Conservation (phyloP, 30 jellyfish, hydroid and myxozoan species). For the Cassiopea andromeda region DNA sequence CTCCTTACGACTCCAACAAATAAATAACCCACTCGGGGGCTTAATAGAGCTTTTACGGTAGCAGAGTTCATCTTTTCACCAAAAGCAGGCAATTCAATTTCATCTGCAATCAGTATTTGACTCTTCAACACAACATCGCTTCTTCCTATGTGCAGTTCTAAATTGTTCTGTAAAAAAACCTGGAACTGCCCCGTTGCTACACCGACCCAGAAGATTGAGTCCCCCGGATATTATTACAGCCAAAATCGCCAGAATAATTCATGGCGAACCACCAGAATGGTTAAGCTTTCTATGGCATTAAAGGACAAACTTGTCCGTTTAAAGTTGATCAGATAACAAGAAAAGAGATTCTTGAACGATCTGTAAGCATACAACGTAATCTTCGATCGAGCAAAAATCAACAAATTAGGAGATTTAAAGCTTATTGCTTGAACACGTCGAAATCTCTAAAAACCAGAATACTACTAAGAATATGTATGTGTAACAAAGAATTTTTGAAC, state of each 20-base stretch:
- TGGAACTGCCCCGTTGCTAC: too few species aligned
- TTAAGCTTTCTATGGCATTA: conserved; percentile 28
- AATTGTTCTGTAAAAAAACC: too few species aligned
- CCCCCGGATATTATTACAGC: too few species aligned
- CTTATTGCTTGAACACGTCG: conserved; percentile 3
- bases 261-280: background rate
- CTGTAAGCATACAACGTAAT: conserved; percentile 2
- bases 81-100: too few species aligned
- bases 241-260: background rate
- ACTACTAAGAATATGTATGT: background rate
- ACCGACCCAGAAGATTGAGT: too few species aligned
- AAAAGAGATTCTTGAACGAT: conserved; percentile 10
- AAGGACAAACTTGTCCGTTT: conserved; percentile 3
- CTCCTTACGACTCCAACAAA: too few species aligned
- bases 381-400: background rate
- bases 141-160: too few species aligned
- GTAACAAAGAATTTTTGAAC: background rate
- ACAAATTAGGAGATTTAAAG: conserved; percentile 22
- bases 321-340: conserved; percentile 7
- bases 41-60: too few species aligned
- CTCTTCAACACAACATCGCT: too few species aligned
- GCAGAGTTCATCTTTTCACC: too few species aligned
- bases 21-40: too few species aligned
- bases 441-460: background rate
- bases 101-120: too few species aligned